Base-by-base conservation (phyloP, 2,888 invertebrate species). In the Lycaena phlaeas region DNA sequence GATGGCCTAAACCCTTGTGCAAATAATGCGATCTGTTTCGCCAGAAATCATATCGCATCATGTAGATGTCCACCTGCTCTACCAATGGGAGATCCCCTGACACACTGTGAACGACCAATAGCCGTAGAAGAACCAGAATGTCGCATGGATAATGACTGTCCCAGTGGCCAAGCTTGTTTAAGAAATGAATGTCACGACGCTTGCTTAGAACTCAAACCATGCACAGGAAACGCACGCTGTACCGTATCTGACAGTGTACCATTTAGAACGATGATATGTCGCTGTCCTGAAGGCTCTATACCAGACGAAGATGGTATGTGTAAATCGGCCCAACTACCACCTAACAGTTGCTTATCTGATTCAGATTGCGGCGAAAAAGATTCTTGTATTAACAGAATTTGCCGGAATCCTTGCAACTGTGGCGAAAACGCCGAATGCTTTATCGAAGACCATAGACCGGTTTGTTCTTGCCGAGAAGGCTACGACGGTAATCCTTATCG, bases 401-500 rank as follows among this genome's bases (percentile, higher is more conserved):
- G 96, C 61, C 87, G 93, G 52, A 92, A 93, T 57, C 95, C 95
- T 9, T 96, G 96, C 68, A 92, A 92, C 59, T 96, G 96, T 64
- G 96, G 96, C 38, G 87, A 88, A 27, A 92, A 95, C 58, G 92
- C 95, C 27, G 88, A 91, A 52, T 96, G 96, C 59, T 87, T 89
- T 49, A 90, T 96, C 4, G 89, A 89, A 46, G 90, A 94, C 56
- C 96, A 96, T 64, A 89, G 94, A 45, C 95, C 95, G 1, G 89
- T 93, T 26, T 96, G 96, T 67, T 92, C 93, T 2, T 96, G 96
- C 64, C 87, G 89, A 54, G 88, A 91, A 56, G 95, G 94, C 22
- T 94, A 87, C 61, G 93, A 94, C 61, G 96, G 96, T 31, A 92
- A 96, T 74, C 95, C 96, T 2, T 92, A 95, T 61, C 87, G 90